Evolutionary conservation across 2,797 vertebrate species (phyloP), one percentile per base, ranked within the genome.

Genomic region (Chromis chromis): DNA sequence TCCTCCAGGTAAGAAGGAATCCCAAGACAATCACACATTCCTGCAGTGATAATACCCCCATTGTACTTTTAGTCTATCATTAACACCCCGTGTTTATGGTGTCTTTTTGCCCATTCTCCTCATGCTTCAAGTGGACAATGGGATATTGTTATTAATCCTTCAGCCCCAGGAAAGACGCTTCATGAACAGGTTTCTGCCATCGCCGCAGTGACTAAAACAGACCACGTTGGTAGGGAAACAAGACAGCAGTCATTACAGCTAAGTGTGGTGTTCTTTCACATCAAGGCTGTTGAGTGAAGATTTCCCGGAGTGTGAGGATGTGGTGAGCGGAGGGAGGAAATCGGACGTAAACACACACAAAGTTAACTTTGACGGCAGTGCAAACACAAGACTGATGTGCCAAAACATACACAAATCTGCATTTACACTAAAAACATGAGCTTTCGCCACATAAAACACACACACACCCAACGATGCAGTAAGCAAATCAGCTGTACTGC

Each of bases 181-280:
- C 79, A 88, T 75, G 59, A 80, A 66, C 19, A 40, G 50, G 42
- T 76, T 71, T 66, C 28, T 63, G 64, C 55, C 67, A 36, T 40
- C 1, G 1, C 53, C 1, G 58, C 40, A 4, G 69, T 57, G 19
- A 81, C 70, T 80, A 83, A 86, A 89, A 88, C 89, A 89, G 6
- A 55, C 21, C 17, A 0, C 52, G 84, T 90, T 87, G 85, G 71
- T 79, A 68, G 28, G 77, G 76, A 77, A 90, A 88, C 80, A 84
- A 78, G 69, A 84, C 84, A 78, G 82, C 76, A 86, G 83, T 88
- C 83, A 81, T 88, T 75, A 83, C 48, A 73, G 74, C 79, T 78
- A 16, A 53, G 62, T 4, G 57, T 5, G 4, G 22, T 80, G 75
- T 90, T 90, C 85, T 78, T 78, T 39, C 14, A 31, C 87, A 81